These are phyloP conservation scores for Ectemnius lituratus DNA, from an alignment of 2,888 invertebrate genomes.

Conservation along the genomic window DNA sequence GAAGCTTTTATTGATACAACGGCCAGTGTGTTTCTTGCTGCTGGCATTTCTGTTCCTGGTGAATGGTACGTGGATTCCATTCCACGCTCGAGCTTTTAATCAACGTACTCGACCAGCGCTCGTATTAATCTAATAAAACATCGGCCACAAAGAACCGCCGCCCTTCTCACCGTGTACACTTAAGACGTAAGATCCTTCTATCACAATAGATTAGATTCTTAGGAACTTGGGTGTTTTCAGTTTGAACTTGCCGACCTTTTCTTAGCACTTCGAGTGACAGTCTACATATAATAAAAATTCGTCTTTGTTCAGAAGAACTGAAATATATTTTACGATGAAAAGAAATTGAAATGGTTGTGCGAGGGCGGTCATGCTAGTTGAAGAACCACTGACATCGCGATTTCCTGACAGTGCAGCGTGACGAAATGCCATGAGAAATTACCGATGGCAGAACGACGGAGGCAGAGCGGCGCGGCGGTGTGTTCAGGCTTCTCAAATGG, in stretches of 20 bases:
- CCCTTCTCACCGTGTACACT: not conserved
- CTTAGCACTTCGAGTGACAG: too few species aligned
- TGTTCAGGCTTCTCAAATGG: conserved; percentile 35
- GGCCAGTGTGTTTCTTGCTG: too few species aligned
- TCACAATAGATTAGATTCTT: conserved; percentile 15
- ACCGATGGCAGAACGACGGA: conserved; percentile 18
- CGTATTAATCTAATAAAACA: conserved; percentile 1
- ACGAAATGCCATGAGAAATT: conserved; percentile 45
- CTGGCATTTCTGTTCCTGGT: too few species aligned
- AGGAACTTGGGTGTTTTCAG: conserved; percentile 35
- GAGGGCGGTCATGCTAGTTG: conserved; percentile 14
- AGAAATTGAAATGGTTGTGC: conserved; percentile 13
- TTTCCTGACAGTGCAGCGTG: conserved; percentile 30
- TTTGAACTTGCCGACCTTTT: conserved; percentile 21
- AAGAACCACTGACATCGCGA: conserved; percentile 19
- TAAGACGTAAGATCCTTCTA: not conserved
- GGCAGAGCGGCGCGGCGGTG: not conserved
- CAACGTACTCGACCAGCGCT: not conserved
- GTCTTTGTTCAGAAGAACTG: not conserved
- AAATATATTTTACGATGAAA: conserved; percentile 5
- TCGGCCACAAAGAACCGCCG: not conserved
- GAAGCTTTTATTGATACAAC: too few species aligned
- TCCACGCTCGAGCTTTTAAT: not conserved
- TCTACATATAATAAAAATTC: too few species aligned
- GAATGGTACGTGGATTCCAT: too few species aligned